Conservation (phyloP, 2,888 invertebrate species). For the Polyploca ridens region DNA sequence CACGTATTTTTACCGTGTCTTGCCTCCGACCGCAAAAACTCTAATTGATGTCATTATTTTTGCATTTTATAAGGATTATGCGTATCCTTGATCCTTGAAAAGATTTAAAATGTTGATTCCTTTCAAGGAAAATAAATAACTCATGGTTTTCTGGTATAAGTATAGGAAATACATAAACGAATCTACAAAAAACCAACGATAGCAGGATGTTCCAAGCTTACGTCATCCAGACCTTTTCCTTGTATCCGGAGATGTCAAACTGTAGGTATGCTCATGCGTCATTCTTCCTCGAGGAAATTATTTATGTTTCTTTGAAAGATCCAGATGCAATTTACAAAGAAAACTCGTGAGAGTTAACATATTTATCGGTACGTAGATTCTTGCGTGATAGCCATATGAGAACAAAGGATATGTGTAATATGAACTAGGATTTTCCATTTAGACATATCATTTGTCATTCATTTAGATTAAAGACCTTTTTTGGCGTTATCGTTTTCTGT, state of each 20-base stretch:
- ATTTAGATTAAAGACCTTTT: too few relatives aligned
- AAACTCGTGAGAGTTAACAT: neutral
- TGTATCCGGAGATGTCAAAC: constrained; percentile 33
- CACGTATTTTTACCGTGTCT: neutral
- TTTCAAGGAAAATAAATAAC: neutral
- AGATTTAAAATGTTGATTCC: neutral
- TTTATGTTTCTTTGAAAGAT: constrained; percentile 26
- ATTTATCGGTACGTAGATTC: neutral
- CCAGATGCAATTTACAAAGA: constrained; percentile 15
- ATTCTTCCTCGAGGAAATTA: constrained; percentile 33
- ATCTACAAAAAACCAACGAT: neutral
- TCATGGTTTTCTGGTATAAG: neutral
- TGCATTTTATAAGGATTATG: neutral
- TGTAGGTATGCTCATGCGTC: constrained; percentile 33
- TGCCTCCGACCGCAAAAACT: neutral
- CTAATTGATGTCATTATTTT: neutral
- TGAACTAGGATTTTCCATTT: neutral
- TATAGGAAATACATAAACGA: neutral
- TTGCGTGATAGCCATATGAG: neutral
- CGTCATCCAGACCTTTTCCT: constrained; percentile 25
- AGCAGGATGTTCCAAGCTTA: neutral
- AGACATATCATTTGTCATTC: neutral
- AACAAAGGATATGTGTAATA: neutral
- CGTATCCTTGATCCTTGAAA: neutral
- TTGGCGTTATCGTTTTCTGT: neutral